phyloP scores from a whole-genome alignment of 2,113 vertebrate species.

The Sander vitreus region DNA sequence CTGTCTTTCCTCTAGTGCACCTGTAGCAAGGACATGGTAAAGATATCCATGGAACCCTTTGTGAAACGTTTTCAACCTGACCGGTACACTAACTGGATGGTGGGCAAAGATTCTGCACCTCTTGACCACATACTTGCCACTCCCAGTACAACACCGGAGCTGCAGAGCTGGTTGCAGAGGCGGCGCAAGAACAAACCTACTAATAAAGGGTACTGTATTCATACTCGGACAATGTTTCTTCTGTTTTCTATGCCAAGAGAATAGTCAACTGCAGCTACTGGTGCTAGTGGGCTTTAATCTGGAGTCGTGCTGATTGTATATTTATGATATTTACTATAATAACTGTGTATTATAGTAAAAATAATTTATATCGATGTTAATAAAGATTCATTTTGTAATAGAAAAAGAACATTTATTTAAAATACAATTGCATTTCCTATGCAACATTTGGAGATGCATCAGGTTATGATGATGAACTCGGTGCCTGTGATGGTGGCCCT shows the following conservation, averaged over 20 bases:
- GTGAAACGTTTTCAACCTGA: conserved; percentile 97
- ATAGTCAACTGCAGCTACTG: neutral
- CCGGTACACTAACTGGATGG: conserved; percentile 93
- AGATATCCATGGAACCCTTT: conserved; percentile 98
- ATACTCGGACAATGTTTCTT: neutral
- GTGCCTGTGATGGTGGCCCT: neutral
- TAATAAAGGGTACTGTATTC: conserved; percentile 82
- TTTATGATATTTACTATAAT: neutral
- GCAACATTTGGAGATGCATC: neutral
- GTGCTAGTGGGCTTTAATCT: neutral
- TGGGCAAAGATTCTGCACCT: conserved; percentile 91
- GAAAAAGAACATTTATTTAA: neutral
- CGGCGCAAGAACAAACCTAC: conserved; percentile 82
- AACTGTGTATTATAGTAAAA: too few relatives aligned
- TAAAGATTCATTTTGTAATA: neutral
- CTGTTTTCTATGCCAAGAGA: neutral
- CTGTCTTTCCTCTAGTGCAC: conserved; percentile 86
- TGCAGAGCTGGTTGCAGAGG: conserved; percentile 90
- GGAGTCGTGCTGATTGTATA: neutral
- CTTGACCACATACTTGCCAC: conserved; percentile 95
- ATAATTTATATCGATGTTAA: neutral
- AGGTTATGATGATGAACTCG: neutral
- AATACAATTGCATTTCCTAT: neutral
- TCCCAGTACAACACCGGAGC: conserved; percentile 91
- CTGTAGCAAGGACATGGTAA: conserved; percentile 97